Percentiles rank a stretch among this genome's conserved stretches.
Conservation (phyloP, 2,113 vertebrate genomes). For the Zosterops japonicus region DNA sequence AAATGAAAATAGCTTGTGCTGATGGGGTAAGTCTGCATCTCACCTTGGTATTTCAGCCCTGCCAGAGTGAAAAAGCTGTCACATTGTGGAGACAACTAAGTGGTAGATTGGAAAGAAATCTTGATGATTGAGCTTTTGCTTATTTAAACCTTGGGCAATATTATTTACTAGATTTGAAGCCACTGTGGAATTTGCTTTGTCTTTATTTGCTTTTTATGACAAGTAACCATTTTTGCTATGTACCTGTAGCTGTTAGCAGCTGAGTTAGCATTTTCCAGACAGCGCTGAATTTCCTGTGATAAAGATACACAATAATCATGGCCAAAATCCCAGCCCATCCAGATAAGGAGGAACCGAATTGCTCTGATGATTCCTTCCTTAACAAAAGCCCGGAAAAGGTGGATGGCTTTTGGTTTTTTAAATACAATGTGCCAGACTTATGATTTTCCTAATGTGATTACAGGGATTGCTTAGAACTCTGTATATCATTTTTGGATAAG, state of each 20-base stretch:
- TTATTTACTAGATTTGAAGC: neutral
- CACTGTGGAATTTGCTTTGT: neutral
- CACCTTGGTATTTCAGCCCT: rapidly evolving
- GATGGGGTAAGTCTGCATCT: neutral
- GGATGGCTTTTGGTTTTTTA: neutral
- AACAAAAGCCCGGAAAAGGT: neutral
- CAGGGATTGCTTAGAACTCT: neutral
- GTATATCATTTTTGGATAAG: neutral
- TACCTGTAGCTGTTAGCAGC: neutral
- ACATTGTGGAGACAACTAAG: neutral
- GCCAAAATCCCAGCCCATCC: neutral
- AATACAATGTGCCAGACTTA: neutral
- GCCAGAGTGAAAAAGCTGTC: neutral
- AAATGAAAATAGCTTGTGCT: neutral
- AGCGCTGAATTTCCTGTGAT: neutral
- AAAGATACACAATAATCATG: neutral
- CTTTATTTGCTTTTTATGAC: neutral
- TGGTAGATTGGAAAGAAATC: neutral
- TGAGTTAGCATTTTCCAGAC: neutral
- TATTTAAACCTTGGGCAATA: neutral
- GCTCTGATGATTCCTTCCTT: neutral
- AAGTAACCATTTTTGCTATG: neutral
- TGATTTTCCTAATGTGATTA: neutral
- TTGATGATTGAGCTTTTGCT: neutral
- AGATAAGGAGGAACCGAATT: neutral